These are phyloP conservation scores for Daboia siamensis DNA, from an alignment of 2,113 vertebrate genomes.

Conservation along the genomic window DNA sequence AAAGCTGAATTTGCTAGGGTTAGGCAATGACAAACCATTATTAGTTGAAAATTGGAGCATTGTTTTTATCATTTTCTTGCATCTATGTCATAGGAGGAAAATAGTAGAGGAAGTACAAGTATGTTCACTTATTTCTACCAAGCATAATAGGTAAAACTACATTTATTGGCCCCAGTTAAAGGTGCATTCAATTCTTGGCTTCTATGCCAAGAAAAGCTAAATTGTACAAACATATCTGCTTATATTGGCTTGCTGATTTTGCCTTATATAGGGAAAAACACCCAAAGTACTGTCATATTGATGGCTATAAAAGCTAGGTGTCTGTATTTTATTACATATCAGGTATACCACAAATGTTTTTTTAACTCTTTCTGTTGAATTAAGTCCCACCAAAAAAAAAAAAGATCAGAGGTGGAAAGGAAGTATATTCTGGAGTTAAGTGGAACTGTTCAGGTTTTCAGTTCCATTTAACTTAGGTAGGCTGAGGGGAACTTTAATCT, in stretches of 20 bases:
- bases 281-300: background rate
- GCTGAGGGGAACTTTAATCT: background rate
- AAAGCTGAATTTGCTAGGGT: background rate
- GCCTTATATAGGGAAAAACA: background rate
- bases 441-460: background rate
- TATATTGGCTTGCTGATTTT: background rate
- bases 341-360: background rate
- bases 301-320: background rate
- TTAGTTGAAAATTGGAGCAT: background rate
- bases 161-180: background rate
- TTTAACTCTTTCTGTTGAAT: background rate
- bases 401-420: background rate
- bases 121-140: background rate
- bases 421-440: background rate
- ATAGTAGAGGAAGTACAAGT: background rate
- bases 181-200: background rate
- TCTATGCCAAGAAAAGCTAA: background rate
- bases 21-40: background rate
- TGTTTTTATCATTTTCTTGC: background rate
- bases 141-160: background rate
- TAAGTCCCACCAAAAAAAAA: background rate
- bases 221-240: background rate
- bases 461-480: background rate
- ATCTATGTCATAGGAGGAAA: background rate
- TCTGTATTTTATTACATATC: background rate